Evolutionary conservation across 2,113 vertebrate species (phyloP).

Genomic region (Caranx ignobilis): DNA sequence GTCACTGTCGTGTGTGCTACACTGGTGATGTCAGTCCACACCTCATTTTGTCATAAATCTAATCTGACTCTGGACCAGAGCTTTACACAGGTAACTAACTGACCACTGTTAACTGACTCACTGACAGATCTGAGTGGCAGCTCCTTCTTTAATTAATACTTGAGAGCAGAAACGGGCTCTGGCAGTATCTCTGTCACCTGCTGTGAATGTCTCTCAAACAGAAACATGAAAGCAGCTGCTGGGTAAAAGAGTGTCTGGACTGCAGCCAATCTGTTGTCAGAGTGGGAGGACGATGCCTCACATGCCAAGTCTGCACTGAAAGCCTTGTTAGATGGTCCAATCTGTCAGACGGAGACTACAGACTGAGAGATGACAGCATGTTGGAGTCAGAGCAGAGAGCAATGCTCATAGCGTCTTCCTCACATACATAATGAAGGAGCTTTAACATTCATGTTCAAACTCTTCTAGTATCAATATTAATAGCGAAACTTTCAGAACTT

Average conservation of each 20-base stretch:
- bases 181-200: slow-evolving; percentile 46
- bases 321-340: slow-evolving; percentile 36
- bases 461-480: neutral
- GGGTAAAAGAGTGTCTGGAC: slow-evolving; percentile 40
- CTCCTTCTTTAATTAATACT: slow-evolving; percentile 30
- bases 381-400: neutral
- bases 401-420: neutral
- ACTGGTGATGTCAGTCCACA: neutral
- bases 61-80: neutral
- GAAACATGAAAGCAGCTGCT: slow-evolving; percentile 47
- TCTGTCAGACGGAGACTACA: slow-evolving; percentile 31
- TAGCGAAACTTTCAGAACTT: neutral
- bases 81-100: neutral
- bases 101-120: neutral
- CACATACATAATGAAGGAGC: neutral
- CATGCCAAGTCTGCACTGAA: neutral
- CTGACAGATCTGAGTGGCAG: slow-evolving; percentile 32
- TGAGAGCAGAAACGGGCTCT: slow-evolving; percentile 32
- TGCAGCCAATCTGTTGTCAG: slow-evolving; percentile 59
- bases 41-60: neutral
- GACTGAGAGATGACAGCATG: slow-evolving; percentile 1
- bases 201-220: slow-evolving; percentile 44
- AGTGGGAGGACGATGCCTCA: slow-evolving; percentile 29
- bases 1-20: neutral
- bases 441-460: neutral